phyloP scores from a whole-genome alignment of 2,113 vertebrate genomes.

The Ifrita kowaldi region DNA sequence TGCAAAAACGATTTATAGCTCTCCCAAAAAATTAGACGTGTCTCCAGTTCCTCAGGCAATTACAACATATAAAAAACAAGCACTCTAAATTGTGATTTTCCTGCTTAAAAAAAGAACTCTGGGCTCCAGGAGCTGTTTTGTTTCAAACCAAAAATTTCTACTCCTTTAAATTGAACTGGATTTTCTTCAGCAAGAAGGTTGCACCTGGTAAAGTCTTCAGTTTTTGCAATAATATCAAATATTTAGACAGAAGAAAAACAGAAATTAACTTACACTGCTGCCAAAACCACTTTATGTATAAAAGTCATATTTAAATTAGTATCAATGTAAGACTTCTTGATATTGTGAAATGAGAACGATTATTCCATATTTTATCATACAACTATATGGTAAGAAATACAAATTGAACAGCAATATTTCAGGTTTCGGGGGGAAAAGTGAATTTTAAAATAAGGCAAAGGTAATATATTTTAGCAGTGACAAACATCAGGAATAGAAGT shows the following conservation, averaged over 20 bases:
- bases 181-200: neutral
- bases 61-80: neutral
- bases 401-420: neutral
- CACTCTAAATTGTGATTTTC: neutral
- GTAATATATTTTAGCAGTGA: neutral
- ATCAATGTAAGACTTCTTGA: neutral
- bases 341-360: neutral
- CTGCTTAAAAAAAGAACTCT: neutral
- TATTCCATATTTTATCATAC: neutral
- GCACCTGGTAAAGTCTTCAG: neutral
- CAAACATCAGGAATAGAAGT: neutral
- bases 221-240: neutral
- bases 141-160: neutral
- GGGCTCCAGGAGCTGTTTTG: neutral
- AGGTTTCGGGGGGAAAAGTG: fast-evolving
- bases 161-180: neutral
- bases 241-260: neutral
- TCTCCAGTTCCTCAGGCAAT: neutral
- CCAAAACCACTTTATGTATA: neutral
- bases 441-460: neutral
- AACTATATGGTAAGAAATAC: neutral
- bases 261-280: neutral
- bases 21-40: neutral
- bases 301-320: neutral
- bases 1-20: neutral